These are phyloP conservation scores for Xiphophorus hellerii DNA, from an alignment of 2,113 vertebrate genomes.

Conservation along the genomic window DNA sequence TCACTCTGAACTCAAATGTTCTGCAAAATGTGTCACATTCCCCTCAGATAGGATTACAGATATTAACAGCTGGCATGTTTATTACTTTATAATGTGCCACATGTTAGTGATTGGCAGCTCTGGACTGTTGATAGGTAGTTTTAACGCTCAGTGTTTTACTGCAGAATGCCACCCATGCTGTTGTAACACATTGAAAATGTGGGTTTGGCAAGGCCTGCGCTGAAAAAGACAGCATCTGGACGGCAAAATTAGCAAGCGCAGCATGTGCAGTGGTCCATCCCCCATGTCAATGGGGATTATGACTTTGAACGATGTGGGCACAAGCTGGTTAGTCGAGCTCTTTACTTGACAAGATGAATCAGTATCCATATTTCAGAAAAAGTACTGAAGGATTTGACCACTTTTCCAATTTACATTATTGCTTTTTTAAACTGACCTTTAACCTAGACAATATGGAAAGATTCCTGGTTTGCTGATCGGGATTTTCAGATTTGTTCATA, in stretches of 20 bases:
- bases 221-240: neutral
- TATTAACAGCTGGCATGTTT: conserved; percentile 1
- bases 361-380: neutral
- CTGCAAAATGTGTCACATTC: neutral
- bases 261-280: neutral
- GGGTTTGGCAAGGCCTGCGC: neutral
- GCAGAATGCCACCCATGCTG: neutral
- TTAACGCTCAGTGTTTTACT: neutral
- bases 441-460: no score
- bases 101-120: conserved; percentile 1
- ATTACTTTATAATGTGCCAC: neutral
- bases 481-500: no score
- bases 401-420: neutral
- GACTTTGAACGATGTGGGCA: neutral
- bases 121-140: neutral
- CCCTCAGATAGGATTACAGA: neutral
- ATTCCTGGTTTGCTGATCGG: no score
- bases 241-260: neutral
- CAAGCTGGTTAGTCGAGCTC: neutral
- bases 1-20: neutral
- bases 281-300: neutral
- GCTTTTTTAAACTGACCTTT: no score
- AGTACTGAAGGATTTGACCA: neutral
- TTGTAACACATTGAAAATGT: neutral
- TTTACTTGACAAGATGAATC: neutral